Evolutionary conservation across 1,140 invertebrate genomes (phyloP), one percentile per base, ranked within the genome.

Genomic region (Temnothorax nylanderi): DNA sequence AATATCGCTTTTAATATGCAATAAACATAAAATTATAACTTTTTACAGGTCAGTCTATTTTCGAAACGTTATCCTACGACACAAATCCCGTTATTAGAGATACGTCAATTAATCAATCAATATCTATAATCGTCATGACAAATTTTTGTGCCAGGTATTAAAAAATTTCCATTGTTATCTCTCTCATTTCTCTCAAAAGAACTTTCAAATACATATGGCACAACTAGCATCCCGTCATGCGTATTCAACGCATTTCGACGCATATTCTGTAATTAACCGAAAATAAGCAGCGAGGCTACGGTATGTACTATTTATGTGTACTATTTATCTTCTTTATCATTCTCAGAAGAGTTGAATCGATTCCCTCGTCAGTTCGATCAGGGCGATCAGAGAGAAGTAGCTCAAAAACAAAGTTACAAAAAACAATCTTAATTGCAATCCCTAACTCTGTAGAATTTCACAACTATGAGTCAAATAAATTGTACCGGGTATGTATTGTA

Each of bases 391-490:
- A 87, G 51, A 90, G 47, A 76, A 87, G 56, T 58, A 89, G 86
- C n/a, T 72, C 87, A 8, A 91, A 82, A 54, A 13, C 18, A 1
- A 82, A 85, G 1, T 1, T 2, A 2, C 47, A 21, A 21, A 86
- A 85, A 76, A 78, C 49, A 18, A 86, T 92, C 47, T 81, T 94
- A 16, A 76, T 91, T 5, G 91, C 91, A 10, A 72, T 87, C 8
- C 89, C 92, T 11, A 71, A 84, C 37, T 78, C 85, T 62, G 82
- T 94, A 7, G 72, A 92, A 71, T 94, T 94, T 89, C 76, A 85
- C 56, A 94, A 94, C 80, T 94, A 90, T 75, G 32, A 93, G 65
- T 26, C 82, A 6, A 86, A 89, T n/a, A 88, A 86, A 65, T 37
- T 72, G 7, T 94, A 94, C 41, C 90, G 88, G 86, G 92, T 92